These are phyloP conservation scores for Musca domestica DNA, from an alignment of 1,140 invertebrate genomes.

Conservation along the genomic window DNA sequence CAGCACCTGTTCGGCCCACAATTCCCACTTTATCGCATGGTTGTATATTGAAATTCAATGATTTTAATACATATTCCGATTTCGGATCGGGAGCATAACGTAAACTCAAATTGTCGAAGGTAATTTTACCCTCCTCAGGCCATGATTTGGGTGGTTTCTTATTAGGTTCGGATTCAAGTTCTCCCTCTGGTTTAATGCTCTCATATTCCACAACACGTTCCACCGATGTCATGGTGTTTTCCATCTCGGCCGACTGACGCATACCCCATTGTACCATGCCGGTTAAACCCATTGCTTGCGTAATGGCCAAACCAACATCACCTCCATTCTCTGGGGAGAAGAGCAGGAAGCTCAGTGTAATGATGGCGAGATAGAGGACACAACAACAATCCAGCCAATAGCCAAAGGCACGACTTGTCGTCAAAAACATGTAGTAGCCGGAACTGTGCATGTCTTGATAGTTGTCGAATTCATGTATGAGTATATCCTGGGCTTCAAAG, in stretches of 20 bases:
- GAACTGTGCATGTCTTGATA: conserved; percentile 69
- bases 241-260: conserved; percentile 68
- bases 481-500: conserved; percentile 71
- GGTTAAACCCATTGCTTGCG: conserved; percentile 75
- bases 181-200: conserved; percentile 65
- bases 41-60: conserved; percentile 61
- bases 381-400: conserved; percentile 73
- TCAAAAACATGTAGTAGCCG: conserved; percentile 74
- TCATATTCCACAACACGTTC: conserved; percentile 80
- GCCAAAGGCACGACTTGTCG: conserved; percentile 77
- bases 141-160: conserved; percentile 67
- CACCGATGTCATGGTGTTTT: conserved; percentile 74
- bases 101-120: conserved; percentile 63
- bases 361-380: conserved; percentile 66
- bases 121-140: conserved; percentile 69
- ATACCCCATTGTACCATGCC: conserved; percentile 64
- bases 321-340: conserved; percentile 59
- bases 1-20: conserved; percentile 78
- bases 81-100: conserved; percentile 54
- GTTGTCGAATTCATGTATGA: conserved; percentile 66
- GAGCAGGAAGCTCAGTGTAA: conserved; percentile 63
- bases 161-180: conserved; percentile 56
- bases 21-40: conserved; percentile 61
- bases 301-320: conserved; percentile 78
- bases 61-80: conserved; percentile 60